Conservation (phyloP, 2,797 vertebrate species). For the Myotis findleyi region DNA sequence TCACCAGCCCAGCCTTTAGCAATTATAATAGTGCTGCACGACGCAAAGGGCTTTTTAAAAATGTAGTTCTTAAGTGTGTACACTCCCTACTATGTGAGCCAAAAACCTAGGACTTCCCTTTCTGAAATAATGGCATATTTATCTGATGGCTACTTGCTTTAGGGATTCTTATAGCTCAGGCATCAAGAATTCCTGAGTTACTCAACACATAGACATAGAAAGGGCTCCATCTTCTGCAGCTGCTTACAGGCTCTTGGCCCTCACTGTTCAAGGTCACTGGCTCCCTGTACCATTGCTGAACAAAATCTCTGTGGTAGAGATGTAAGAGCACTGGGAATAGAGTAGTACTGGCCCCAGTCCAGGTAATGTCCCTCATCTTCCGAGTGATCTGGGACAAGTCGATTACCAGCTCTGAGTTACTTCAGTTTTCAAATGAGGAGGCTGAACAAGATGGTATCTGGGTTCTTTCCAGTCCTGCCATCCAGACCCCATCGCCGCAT, state of each 20-base stretch:
- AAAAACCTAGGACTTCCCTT: conserved; percentile 8
- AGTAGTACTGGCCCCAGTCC: background rate
- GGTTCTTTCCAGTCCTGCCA: background rate
- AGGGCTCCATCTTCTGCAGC: background rate
- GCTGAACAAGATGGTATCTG: background rate
- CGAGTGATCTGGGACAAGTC: background rate
- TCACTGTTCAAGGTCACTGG: background rate
- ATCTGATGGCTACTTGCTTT: background rate
- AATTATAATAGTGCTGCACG: background rate
- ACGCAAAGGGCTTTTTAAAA: conserved; percentile 20
- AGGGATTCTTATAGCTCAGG: background rate
- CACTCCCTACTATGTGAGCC: background rate
- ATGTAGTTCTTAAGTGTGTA: background rate
- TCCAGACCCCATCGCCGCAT: background rate
- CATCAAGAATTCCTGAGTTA: background rate
- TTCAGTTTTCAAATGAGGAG: background rate
- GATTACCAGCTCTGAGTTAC: background rate
- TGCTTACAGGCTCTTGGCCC: background rate
- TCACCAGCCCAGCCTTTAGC: conserved; percentile 35
- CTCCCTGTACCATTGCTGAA: background rate
- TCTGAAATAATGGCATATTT: background rate
- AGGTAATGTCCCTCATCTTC: background rate
- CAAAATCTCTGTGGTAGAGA: background rate
- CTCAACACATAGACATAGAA: background rate
- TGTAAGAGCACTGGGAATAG: background rate